Base-by-base conservation (phyloP, 2,888 invertebrate species). In the Branchipolynoe longqiensis region DNA sequence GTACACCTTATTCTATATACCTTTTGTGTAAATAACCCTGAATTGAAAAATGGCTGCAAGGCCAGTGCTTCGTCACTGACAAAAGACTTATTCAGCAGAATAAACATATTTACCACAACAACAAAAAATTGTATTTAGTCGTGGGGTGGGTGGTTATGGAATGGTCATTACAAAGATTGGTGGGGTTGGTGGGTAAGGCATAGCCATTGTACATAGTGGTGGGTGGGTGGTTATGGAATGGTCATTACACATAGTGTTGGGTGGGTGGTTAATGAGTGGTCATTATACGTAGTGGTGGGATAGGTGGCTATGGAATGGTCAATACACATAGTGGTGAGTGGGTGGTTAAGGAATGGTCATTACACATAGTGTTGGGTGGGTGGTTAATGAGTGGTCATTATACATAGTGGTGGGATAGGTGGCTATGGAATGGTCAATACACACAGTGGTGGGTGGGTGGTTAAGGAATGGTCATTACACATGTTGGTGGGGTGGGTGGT, bases 181-280 rank as follows among this genome's bases (percentile, higher is more conserved):
- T n/a, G n/a, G n/a, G n/a, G n/a, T n/a, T n/a, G n/a, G n/a, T n/a
- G n/a, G n/a, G n/a, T n/a, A n/a, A n/a, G n/a, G n/a, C n/a, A n/a
- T n/a, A n/a, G n/a, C n/a, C n/a, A n/a, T n/a, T n/a, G n/a, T n/a
- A n/a, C n/a, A n/a, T n/a, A n/a, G n/a, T n/a, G n/a, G n/a, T n/a
- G n/a, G n/a, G n/a, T n/a, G n/a, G n/a, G n/a, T n/a, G n/a, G n/a
- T n/a, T n/a, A n/a, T n/a, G n/a, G n/a, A n/a, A n/a, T n/a, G n/a
- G n/a, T n/a, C n/a, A n/a, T n/a, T n/a, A n/a, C n/a, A n/a, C n/a
- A n/a, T n/a, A n/a, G n/a, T n/a, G n/a, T n/a, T n/a, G n/a, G n/a
- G n/a, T n/a, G n/a, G 38, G 69, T 36, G 36, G 69, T 69, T 38
- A 69, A 62, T 12, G 69, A 25, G 38, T 36, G 69, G 64, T 64